Conservation (phyloP, 2,113 vertebrate species). For the Felis chaus region DNA sequence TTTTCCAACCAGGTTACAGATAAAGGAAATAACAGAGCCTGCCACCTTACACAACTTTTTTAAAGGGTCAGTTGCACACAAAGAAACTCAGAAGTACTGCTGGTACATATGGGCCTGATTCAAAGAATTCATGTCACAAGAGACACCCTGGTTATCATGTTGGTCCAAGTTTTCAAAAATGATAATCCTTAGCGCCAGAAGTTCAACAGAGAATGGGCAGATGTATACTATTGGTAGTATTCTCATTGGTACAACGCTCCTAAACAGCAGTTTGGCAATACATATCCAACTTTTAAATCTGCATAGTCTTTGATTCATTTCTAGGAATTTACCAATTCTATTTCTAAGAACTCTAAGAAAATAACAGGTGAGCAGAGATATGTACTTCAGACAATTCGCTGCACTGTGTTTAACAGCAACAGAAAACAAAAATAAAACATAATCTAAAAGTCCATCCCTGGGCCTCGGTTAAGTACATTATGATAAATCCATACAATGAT, state of each 20-base stretch:
- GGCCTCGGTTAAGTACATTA: not conserved
- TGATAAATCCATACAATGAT: not conserved
- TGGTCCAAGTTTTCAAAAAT: not conserved
- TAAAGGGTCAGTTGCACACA: not conserved
- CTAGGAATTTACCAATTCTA: conserved; percentile 1
- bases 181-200: not conserved
- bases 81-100: not conserved
- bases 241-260: not conserved
- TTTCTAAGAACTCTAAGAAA: conserved; percentile 56
- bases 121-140: not conserved
- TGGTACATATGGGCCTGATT: not conserved
- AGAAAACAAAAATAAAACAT: conserved; percentile 43
- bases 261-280: not conserved
- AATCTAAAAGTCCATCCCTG: not conserved
- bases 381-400: not conserved
- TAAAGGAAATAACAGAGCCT: not conserved
- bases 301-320: not conserved
- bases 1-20: not conserved
- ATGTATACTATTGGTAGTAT: not conserved
- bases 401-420: not conserved
- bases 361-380: not conserved
- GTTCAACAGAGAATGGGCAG: not conserved
- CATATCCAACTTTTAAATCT: not conserved
- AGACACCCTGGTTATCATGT: not conserved
- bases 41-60: not conserved